These are phyloP conservation scores for Coptodon bakossiorum DNA, from an alignment of 2,113 vertebrate genomes.

Conservation along the genomic window DNA sequence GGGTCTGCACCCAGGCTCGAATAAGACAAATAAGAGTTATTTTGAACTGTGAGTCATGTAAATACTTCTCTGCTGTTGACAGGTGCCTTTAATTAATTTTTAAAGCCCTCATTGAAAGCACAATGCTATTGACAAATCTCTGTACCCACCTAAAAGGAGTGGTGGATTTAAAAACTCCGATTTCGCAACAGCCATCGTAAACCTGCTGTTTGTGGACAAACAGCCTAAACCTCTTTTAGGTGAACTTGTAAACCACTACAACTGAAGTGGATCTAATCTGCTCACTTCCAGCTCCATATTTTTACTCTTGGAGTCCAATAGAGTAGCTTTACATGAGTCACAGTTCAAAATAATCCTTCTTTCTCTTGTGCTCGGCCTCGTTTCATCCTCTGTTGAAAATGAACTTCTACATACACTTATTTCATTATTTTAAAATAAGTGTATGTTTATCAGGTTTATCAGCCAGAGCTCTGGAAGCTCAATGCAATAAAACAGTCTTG, in stretches of 20 bases:
- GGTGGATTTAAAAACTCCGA: neutral
- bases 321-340: neutral
- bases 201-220: neutral
- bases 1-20: neutral
- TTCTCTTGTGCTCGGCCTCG: accelerated
- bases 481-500: neutral
- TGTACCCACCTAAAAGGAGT: neutral
- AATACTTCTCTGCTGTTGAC: neutral
- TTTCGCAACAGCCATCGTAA: neutral
- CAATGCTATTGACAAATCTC: neutral
- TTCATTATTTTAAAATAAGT: neutral
- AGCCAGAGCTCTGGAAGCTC: accelerated
- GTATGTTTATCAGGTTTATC: neutral
- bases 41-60: neutral
- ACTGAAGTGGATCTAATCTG: neutral
- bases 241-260: neutral
- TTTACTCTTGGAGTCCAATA: neutral
- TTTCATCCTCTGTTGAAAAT: accelerated
- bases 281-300: neutral
- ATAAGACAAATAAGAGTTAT: neutral
- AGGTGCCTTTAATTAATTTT: neutral
- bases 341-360: neutral
- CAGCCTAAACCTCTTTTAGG: neutral
- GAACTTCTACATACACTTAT: neutral
- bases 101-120: neutral